Percentiles rank a stretch among this genome's conserved stretches.
phyloP scores from a whole-genome alignment of 1,140 invertebrate genomes.

The Bombus picipes region DNA sequence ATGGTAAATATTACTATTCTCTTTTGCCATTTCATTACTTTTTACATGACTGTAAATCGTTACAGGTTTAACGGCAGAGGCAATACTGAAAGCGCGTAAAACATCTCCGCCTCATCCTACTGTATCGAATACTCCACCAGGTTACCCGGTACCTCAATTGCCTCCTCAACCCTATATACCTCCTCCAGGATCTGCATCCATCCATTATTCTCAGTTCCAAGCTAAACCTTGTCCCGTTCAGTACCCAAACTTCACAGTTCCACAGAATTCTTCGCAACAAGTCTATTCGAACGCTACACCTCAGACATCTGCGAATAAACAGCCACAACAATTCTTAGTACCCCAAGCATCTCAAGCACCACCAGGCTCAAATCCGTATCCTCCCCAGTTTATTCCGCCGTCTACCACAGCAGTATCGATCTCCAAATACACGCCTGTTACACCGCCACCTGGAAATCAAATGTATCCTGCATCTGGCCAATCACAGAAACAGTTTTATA shows the following conservation, averaged over 20 bases:
- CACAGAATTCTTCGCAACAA: conserved; percentile 58
- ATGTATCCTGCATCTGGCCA: conserved; percentile 55
- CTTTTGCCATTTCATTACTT: background rate
- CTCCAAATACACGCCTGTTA: conserved; percentile 53
- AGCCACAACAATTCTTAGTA: conserved; percentile 69
- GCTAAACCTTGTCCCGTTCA: conserved; percentile 61
- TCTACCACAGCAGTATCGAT: conserved; percentile 48
- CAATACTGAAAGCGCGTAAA: conserved; percentile 75
- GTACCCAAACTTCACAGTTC: conserved; percentile 68
- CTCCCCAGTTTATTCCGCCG: conserved; percentile 74
- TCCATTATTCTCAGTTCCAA: conserved; percentile 75
- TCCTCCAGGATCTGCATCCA: conserved; percentile 77
- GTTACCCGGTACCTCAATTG: conserved; percentile 72
- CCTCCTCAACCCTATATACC: conserved; percentile 80
- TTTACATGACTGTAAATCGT: background rate
- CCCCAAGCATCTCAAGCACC: conserved; percentile 79
- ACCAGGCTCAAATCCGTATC: conserved; percentile 80
- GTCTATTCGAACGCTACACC: conserved; percentile 56
- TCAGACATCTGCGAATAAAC: conserved; percentile 53
- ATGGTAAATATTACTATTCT: conserved; percentile 70
- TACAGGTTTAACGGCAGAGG: conserved; percentile 77
- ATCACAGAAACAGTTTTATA: conserved; percentile 73
- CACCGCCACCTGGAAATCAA: conserved; percentile 63
- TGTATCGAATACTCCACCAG: conserved; percentile 36
- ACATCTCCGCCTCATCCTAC: conserved; percentile 58